Conservation (phyloP, 2,797 vertebrate genomes). For the Staurois parvus region DNA sequence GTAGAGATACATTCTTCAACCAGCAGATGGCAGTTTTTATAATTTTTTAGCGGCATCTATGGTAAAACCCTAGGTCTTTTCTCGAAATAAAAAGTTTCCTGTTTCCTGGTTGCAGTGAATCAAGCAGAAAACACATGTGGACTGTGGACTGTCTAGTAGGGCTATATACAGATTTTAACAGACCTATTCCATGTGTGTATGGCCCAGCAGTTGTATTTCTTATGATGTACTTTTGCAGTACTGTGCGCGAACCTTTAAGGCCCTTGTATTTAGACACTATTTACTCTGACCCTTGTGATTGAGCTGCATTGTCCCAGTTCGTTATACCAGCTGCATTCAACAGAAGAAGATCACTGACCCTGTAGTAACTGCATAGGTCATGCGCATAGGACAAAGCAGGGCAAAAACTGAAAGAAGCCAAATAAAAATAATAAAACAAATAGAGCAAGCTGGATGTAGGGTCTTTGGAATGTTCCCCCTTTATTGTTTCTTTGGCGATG, state of each 20-base stretch:
- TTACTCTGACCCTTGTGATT: not conserved
- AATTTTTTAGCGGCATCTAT: too few relatives aligned
- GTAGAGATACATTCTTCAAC: too few relatives aligned
- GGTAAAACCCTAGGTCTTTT: too few relatives aligned
- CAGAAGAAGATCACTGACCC: not conserved
- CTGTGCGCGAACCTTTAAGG: not conserved
- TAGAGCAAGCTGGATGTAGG: not conserved
- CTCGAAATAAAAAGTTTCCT: too few relatives aligned
- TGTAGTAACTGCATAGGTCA: constrained; percentile 4
- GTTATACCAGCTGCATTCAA: not conserved
- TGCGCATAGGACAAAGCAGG: not conserved
- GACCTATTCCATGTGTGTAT: not conserved
- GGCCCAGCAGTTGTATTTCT: not conserved
- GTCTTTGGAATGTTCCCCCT: not conserved
- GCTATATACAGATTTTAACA: too few relatives aligned
- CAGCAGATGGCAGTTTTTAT: too few relatives aligned
- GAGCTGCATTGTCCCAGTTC: not conserved
- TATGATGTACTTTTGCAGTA: not conserved
- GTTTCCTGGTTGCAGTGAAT: too few relatives aligned
- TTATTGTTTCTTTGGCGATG: not conserved
- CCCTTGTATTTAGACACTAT: not conserved
- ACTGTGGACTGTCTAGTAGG: too few relatives aligned
- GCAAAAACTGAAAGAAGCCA: not conserved
- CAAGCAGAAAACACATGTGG: too few relatives aligned
- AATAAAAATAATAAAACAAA: not conserved